Evolutionary conservation across 2,888 invertebrate species (phyloP), one percentile per base, ranked within the genome.

Genomic region (Pegoplata infirma): DNA sequence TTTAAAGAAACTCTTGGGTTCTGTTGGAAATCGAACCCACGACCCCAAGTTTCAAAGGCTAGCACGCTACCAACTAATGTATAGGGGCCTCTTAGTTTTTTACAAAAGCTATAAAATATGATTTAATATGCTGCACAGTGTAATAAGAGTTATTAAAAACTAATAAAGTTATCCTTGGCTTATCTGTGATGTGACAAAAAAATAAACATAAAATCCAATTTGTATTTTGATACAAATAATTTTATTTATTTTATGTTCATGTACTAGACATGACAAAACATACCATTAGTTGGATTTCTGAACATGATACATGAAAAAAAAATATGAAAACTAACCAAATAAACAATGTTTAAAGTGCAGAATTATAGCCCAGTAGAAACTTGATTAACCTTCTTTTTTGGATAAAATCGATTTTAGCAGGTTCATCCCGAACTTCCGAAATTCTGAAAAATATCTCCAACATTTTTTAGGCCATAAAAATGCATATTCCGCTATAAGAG

Each of bases 201-300:
- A 55, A 46, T 21, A 17, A 40, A 77, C 40, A 64, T 68, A 16
- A 32, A 59, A 67, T 51, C 49, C 47, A 72, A 59, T 67, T 76
- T 72, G 66, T 72, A 46, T 56, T 44, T 59, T 49, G 17, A 49
- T 63, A 72, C 12, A 58, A 51, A 59, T 64, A 58, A 51, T 63
- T 77, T 44, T 56, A 44, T 73, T 51, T 56, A 19, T 40, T 12
- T 36, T 61, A 59, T 74, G 44, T 68, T 59, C 49, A 63, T 58
- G 28, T 21, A 3, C 8, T 25, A 23, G 36, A 64, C 73, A 78
- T 74, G 64, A 59, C 73, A 77, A 19, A 58, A 63, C 64, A 73
- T 53, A 49, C 44, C 10, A 58, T 63, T 36, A 25, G 49, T 63
- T 49, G 5, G 36, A 23, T 19, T 55, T n/a, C 21, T 47, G n/a